Base-by-base conservation (phyloP, 2,113 vertebrate species). In the Eupsittula cactorum region DNA sequence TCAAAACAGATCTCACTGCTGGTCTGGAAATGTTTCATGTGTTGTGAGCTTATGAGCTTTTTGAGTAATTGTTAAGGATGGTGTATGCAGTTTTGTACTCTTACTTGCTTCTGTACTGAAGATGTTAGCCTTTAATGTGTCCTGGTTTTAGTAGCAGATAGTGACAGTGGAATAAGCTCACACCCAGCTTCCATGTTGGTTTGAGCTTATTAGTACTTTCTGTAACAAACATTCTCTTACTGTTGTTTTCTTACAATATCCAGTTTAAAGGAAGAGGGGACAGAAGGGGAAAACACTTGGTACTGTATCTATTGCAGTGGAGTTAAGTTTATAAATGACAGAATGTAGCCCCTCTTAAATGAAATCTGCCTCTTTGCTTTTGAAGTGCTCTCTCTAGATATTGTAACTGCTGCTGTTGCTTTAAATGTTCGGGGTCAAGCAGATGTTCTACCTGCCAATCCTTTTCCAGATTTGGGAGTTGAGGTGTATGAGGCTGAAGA, bases 401-500 rank as follows among this genome's bases (percentile, higher is more conserved):
- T 3, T 25, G 6, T 77, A 67, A 83, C 42, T n/a, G 17, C 25
- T 83, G 10, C 16, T 88, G 83, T 91, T 77, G 25, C 75, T 65
- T 83, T 86, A 70, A 77, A 81, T 60, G n/a, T 91, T 92, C 15
- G 9, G 53, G 86, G 79, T 92, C 68, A 90, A 49, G 53, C 67
- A 46, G 75, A 86, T 75, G 80, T 94, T 92, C 76, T 88, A 65
- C 50, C 41, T 95, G 73, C 88, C 88, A 86, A 24, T 92, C 76
- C 60, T 81, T 81, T 93, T 86, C 73, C 39, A 33, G n/a, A 50
- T 90, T 33, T 83, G 60, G 37, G 52, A 75, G 25, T 42, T 81
- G 86, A 95, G 64, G 53, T 90, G 77, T 83, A 74, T 67, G 82
- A 81, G 42, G 60, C 73, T 91, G 91, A 94, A 94, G 64, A 35